These are phyloP conservation scores for Drymodes brunneopygia DNA, from an alignment of 2,113 vertebrate genomes.

Conservation along the genomic window DNA sequence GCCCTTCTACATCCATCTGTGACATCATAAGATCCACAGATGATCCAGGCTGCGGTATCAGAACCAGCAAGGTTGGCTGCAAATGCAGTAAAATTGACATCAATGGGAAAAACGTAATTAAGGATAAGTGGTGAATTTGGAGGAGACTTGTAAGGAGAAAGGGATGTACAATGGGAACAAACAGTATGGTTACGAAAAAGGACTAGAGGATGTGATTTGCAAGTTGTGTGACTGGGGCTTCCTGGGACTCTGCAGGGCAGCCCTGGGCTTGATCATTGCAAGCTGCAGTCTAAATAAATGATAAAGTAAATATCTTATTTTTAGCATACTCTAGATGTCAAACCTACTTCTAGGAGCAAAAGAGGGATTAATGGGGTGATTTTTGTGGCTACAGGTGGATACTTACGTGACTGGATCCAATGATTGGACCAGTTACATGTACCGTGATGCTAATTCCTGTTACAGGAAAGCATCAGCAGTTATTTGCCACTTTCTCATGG, in stretches of 20 bases:
- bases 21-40: background rate
- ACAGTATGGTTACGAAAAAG: background rate
- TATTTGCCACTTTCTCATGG: background rate
- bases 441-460: fast-evolving
- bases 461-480: background rate
- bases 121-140: background rate
- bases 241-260: background rate
- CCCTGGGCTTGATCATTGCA: background rate
- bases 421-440: fast-evolving
- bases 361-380: background rate
- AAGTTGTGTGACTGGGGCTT: background rate
- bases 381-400: background rate
- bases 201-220: background rate
- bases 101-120: background rate
- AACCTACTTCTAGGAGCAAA: background rate
- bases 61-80: background rate
- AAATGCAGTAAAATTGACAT: background rate
- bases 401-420: background rate
- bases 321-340: background rate
- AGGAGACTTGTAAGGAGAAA: background rate
- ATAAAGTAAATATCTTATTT: background rate
- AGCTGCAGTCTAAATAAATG: background rate
- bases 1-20: background rate
- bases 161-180: fast-evolving
- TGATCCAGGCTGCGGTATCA: background rate